Evolutionary conservation across 2,797 vertebrate species (phyloP), one percentile per base, ranked within the genome.

Genomic region (Orientallactaga sibirica): DNA sequence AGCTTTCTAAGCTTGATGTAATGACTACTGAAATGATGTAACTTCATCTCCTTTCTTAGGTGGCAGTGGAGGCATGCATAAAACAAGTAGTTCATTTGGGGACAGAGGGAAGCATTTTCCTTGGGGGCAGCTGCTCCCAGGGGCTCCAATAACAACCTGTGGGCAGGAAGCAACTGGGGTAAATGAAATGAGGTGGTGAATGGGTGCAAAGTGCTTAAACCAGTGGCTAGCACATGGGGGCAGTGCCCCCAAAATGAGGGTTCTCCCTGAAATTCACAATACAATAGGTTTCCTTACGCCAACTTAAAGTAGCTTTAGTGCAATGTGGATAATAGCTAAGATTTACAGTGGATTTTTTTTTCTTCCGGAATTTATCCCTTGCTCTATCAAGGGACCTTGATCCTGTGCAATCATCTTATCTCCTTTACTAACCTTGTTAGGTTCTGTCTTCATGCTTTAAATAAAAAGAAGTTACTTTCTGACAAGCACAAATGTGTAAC

Each of bases 381-480:
- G 82, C 4, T 82, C 74, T 82, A 10, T 85, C 77, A 66, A 62
- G 75, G 90, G 89, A 87, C 48, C 19, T 67, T 43, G 48, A 3
- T 79, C 66, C 81, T n/a, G 73, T 78, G 25, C 5, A 88, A 77
- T 3, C 14, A 61, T 62, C 92, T 71, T 43, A 16, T 89, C 67
- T 73, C 25, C 76, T 88, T 88, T 80, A 75, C 79, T 92, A 80
- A 93, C 41, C 83, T 76, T 61, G 18, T 82, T 82, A 87, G 67
- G 22, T 33, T 91, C 84, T 93, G 55, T 76, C 58, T 61, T 37
- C 52, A 29, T 80, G 7, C 83, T 86, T 93, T 73, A 79, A 93
- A 91, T 79, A 95, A 94, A 91, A 76, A 95, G 92, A 95, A 94
- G 94, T 91, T 94, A 76, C 86, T 78, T 87, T 91, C 87, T 66